Conservation (phyloP, 2,888 invertebrate species). For the Hydropsyche betteni region DNA sequence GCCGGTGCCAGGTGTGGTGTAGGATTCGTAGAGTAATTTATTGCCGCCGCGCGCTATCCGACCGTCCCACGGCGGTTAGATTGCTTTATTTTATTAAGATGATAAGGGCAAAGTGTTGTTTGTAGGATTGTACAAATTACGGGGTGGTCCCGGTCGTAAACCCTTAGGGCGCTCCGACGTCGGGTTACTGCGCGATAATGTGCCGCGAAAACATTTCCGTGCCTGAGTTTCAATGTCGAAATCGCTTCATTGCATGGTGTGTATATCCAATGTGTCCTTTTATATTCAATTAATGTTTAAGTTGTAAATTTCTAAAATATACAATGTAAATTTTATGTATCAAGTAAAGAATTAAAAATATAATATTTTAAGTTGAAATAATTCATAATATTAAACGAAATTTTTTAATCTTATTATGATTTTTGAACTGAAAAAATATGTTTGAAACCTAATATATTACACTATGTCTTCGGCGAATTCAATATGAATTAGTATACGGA, state of each 20-base stretch:
- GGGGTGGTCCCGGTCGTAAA: constrained; percentile 39
- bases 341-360: too few relatives aligned
- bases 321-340: too few relatives aligned
- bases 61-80: constrained; percentile 40
- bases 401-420: too few relatives aligned
- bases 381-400: too few relatives aligned
- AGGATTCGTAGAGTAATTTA: constrained; percentile 40
- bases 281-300: not conserved
- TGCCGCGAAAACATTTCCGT: constrained; percentile 32
- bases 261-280: not conserved
- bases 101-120: constrained; percentile 50
- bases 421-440: too few relatives aligned
- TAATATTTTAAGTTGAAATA: too few relatives aligned
- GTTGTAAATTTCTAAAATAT: too few relatives aligned
- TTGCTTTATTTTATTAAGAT: constrained; percentile 48
- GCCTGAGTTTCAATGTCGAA: too few relatives aligned
- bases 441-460: too few relatives aligned
- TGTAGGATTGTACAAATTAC: constrained; percentile 47
- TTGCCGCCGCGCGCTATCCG: constrained; percentile 32
- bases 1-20: constrained; percentile 21
- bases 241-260: constrained; percentile 3
- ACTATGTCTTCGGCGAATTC: too few relatives aligned
- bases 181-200: constrained; percentile 39
- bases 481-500: too few relatives aligned
- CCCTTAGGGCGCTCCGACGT: constrained; percentile 21